Conservation (phyloP, 2,888 invertebrate species). For the Callyntrura guangdongensis region DNA sequence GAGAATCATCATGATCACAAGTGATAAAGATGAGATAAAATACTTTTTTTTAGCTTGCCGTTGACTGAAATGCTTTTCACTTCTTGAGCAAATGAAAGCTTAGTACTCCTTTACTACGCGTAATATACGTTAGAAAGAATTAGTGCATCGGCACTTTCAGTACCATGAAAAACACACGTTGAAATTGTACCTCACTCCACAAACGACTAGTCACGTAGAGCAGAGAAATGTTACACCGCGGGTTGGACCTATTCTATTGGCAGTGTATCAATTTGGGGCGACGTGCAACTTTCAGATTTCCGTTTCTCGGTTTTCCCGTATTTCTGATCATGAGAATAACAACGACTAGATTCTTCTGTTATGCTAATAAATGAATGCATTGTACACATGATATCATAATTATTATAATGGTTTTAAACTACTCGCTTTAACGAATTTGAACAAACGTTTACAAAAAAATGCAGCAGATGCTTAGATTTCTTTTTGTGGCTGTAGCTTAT, state of each 20-base stretch:
- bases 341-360: too few species aligned
- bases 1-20: slow-evolving; percentile 65
- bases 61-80: slow-evolving; percentile 66
- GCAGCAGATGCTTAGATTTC: neutral
- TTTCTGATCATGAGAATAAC: neutral
- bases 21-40: slow-evolving; percentile 78
- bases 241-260: too few species aligned
- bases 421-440: neutral
- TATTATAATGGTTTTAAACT: neutral
- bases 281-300: neutral
- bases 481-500: neutral
- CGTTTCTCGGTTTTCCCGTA: neutral
- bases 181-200: too few species aligned
- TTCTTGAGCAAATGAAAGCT: slow-evolving; percentile 59
- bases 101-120: slow-evolving; percentile 67
- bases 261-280: neutral
- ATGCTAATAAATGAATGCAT: neutral
- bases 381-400: neutral
- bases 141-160: neutral
- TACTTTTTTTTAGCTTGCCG: slow-evolving; percentile 68
- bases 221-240: neutral
- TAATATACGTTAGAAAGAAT: neutral
- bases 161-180: neutral
- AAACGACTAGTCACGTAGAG: too few species aligned
- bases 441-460: neutral